Conservation (phyloP, 2,797 vertebrate genomes). For the Lagodon rhomboides region DNA sequence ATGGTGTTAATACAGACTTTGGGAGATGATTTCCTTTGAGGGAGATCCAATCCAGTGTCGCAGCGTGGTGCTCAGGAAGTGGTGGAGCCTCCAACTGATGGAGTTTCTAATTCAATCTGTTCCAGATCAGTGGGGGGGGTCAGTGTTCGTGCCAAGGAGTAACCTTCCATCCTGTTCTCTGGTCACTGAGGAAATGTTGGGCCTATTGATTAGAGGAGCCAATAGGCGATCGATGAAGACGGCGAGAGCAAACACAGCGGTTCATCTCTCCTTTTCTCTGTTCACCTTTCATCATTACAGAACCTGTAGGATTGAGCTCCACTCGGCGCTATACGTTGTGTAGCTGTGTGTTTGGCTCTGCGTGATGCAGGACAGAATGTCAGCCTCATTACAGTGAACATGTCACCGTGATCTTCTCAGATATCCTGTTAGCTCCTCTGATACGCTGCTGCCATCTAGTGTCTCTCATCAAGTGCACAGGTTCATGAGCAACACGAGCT, state of each 20-base stretch:
- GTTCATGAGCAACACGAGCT: conserved; percentile 1
- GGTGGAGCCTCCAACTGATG: conserved; percentile 65
- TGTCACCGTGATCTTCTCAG: conserved; percentile 32
- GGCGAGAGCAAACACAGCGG: background rate
- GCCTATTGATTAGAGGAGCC: conserved; percentile 43
- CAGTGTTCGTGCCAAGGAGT: conserved; percentile 40
- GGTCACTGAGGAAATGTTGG: conserved; percentile 58
- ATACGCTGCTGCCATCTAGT: conserved; percentile 81
- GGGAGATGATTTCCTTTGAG: conserved; percentile 79
- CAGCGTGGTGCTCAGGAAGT: conserved; percentile 72
- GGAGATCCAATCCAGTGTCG: conserved; percentile 73
- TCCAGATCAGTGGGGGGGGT: conserved; percentile 63
- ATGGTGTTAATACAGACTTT: conserved; percentile 76
- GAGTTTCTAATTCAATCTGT: conserved; percentile 81
- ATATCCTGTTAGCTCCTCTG: conserved; percentile 21
- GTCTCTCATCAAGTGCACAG: conserved; percentile 36
- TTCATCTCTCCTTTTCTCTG: background rate
- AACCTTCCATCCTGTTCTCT: conserved; percentile 57
- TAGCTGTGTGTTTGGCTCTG: conserved; percentile 7
- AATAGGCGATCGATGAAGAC: conserved; percentile 47
- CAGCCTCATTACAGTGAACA: conserved; percentile 43
- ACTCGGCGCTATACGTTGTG: conserved; percentile 16
- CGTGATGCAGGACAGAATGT: conserved; percentile 45
- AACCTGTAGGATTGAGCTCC: background rate
- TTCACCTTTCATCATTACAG: background rate